phyloP scores from a whole-genome alignment of 2,797 vertebrate species.

The Benthosema pterotum region DNA sequence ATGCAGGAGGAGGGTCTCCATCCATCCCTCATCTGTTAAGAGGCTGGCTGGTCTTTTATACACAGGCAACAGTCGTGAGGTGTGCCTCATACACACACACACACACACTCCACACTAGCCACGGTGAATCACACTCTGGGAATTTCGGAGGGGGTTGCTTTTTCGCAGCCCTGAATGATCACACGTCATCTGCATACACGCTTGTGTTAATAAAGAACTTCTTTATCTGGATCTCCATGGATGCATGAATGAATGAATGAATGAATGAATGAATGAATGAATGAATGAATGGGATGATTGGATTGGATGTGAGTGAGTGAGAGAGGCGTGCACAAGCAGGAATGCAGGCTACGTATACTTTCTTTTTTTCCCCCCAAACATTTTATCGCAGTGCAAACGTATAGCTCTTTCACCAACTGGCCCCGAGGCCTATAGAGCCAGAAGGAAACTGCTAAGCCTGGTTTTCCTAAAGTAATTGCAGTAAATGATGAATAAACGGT shows the following conservation, averaged over 20 bases:
- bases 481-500: too few relatives aligned
- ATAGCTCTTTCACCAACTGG: too few relatives aligned
- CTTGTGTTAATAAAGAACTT: not conserved
- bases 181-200: conserved; percentile 22
- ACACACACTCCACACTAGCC: conserved; percentile 29
- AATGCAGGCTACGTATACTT: conserved; percentile 28
- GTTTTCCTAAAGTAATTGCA: too few relatives aligned
- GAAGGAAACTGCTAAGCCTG: too few relatives aligned
- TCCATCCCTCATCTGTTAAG: conserved; percentile 45
- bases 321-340: not conserved
- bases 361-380: not conserved
- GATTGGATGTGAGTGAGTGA: conserved; percentile 1
- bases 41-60: conserved; percentile 45
- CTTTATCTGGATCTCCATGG: conserved; percentile 17
- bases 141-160: conserved; percentile 31
- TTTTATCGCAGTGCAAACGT: too few relatives aligned
- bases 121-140: conserved; percentile 30
- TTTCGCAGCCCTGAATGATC: conserved; percentile 20
- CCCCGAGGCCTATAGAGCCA: too few relatives aligned
- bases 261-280: conserved; percentile 20
- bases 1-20: conserved; percentile 1
- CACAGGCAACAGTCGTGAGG: conserved; percentile 50
- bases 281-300: conserved; percentile 26
- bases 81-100: conserved; percentile 30
- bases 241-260: conserved; percentile 19